These are phyloP conservation scores for Eriocheir sinensis DNA, from an alignment of 1,140 invertebrate genomes.

Conservation along the genomic window DNA sequence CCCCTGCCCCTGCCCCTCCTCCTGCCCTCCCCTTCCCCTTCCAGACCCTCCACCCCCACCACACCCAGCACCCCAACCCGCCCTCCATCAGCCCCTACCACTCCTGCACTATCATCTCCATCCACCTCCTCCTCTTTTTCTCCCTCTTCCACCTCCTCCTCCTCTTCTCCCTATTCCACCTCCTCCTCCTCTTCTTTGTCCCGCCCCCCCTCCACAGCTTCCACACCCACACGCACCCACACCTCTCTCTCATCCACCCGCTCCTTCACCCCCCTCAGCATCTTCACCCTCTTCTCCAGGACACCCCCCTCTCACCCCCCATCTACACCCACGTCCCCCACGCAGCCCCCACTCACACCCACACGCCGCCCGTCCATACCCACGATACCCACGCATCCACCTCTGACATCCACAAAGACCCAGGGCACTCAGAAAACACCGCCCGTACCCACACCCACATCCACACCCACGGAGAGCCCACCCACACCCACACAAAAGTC, in stretches of 20 bases:
- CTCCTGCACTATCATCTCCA: neutral
- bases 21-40: slow-evolving; percentile 15
- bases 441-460: neutral
- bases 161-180: neutral
- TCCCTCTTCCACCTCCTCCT: neutral
- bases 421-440: neutral
- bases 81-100: neutral
- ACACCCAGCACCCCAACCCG: slow-evolving; percentile 7
- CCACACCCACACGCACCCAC: neutral
- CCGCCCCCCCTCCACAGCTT: neutral
- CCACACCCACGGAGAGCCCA: neutral
- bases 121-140: neutral
- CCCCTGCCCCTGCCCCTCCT: slow-evolving; percentile 46
- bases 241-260: neutral
- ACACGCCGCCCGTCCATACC: neutral
- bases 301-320: neutral
- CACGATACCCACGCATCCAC: neutral
- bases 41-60: neutral
- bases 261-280: neutral
- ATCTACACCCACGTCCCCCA: slow-evolving; percentile 9
- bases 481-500: neutral
- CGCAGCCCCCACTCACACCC: neutral
- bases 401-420: neutral
- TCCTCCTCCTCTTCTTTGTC: no score
- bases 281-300: neutral